A percentile compares a stretch with the other conserved stretches of the same genome.
Conservation (phyloP, 2,888 invertebrate genomes). For the Agonopterix heracliana region DNA sequence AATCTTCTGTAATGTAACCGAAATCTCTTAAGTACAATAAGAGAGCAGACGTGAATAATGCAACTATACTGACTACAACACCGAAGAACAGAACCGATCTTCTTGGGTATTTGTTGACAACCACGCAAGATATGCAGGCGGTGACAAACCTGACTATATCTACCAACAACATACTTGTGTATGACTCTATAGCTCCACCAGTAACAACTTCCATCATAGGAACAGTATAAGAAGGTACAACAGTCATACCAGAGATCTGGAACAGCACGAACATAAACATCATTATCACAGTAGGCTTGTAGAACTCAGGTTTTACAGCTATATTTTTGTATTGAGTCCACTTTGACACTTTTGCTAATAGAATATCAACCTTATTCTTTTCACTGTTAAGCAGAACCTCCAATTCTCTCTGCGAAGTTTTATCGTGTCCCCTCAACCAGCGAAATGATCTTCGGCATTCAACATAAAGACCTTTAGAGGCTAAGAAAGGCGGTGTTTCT, state of each 20-base stretch:
- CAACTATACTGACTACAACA: slow-evolving; percentile 73
- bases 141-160: slow-evolving; percentile 78
- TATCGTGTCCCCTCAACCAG: slow-evolving; percentile 74
- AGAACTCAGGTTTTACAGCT: slow-evolving; percentile 67
- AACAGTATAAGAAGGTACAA: slow-evolving; percentile 81
- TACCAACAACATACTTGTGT: slow-evolving; percentile 79
- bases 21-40: slow-evolving; percentile 54
- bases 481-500: slow-evolving; percentile 81
- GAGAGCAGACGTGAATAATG: slow-evolving; percentile 69
- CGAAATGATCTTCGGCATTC: slow-evolving; percentile 76
- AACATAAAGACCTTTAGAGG: slow-evolving; percentile 66
- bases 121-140: slow-evolving; percentile 76
- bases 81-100: slow-evolving; percentile 78
- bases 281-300: slow-evolving; percentile 78
- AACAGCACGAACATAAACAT: slow-evolving; percentile 80
- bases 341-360: slow-evolving; percentile 39
- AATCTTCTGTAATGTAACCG: slow-evolving; percentile 43
- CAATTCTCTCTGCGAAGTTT: slow-evolving; percentile 64
- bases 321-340: slow-evolving; percentile 40
- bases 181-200: slow-evolving; percentile 74
- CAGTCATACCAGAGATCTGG: slow-evolving; percentile 83
- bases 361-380: slow-evolving; percentile 30
- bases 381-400: slow-evolving; percentile 56
- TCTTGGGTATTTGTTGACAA: slow-evolving; percentile 77
- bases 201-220: slow-evolving; percentile 78